A percentile compares a stretch with the other conserved stretches of the same genome.
phyloP scores from a whole-genome alignment of 2,113 vertebrate genomes.

The Oreotrochilus melanogaster region DNA sequence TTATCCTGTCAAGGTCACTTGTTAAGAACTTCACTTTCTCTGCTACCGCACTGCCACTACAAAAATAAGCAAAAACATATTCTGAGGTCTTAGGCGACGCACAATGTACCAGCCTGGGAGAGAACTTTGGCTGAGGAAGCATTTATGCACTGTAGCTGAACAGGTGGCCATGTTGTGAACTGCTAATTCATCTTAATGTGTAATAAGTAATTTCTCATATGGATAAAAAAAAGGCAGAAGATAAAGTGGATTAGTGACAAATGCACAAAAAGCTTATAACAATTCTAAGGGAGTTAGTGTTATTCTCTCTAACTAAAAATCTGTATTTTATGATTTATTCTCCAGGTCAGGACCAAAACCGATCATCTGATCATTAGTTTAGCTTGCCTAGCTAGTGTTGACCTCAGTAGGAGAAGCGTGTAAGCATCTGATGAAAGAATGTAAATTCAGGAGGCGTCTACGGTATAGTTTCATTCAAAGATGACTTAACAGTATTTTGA shows the following conservation, averaged over 20 bases:
- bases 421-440: slow-evolving; percentile 14
- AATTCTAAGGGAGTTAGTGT: neutral
- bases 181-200: slow-evolving; percentile 16
- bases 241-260: slow-evolving; percentile 5
- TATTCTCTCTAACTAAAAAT: slow-evolving; percentile 10
- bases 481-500: slow-evolving; percentile 30
- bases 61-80: slow-evolving; percentile 72
- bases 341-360: slow-evolving; percentile 14
- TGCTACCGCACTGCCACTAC: slow-evolving; percentile 77
- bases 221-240: neutral
- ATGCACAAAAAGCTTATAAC: slow-evolving; percentile 19
- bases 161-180: neutral
- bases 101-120: slow-evolving; percentile 55
- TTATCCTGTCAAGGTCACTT: slow-evolving; percentile 71
- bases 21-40: slow-evolving; percentile 73
- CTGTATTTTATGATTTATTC: slow-evolving; percentile 19
- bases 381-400: slow-evolving; percentile 18
- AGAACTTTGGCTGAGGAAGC: slow-evolving; percentile 51
- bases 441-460: neutral
- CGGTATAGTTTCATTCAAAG: slow-evolving; percentile 24
- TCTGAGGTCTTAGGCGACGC: slow-evolving; percentile 55
- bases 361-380: neutral
- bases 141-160: slow-evolving; percentile 29
- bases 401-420: neutral
- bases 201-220: slow-evolving; percentile 17